Conservation (phyloP, 92 coral and sea anemone genomes). For the Zoanthus sociatus region DNA sequence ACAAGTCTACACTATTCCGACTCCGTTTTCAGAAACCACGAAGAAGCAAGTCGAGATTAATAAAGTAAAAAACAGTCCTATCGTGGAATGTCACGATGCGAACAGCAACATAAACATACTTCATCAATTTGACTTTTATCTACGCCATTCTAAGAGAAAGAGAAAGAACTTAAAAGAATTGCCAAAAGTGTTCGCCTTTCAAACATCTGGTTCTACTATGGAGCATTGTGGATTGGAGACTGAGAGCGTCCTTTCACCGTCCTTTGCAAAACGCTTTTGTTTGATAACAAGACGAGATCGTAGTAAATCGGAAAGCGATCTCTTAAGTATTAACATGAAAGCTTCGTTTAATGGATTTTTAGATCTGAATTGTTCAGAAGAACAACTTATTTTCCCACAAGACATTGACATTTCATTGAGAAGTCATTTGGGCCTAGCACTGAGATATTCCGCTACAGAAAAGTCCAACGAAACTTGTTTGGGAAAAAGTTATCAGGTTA, state of each 20-base stretch:
- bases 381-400: not conserved
- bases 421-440: not conserved
- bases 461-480: not conserved
- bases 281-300: not conserved
- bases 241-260: too few species aligned
- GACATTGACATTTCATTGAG: not conserved
- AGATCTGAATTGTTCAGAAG: not conserved
- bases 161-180: not conserved
- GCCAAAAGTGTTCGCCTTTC: not conserved
- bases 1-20: not conserved
- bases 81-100: not conserved
- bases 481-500: not conserved
- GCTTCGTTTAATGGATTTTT: not conserved
- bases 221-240: not conserved
- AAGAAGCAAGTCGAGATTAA: not conserved
- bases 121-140: not conserved
- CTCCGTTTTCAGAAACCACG: not conserved
- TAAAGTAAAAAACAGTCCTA: not conserved
- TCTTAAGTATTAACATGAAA: not conserved
- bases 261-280: too few species aligned
- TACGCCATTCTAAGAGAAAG: not conserved
- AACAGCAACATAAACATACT: not conserved
- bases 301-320: slow-evolving; percentile 9
- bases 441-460: not conserved
- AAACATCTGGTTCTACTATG: not conserved